phyloP scores from a whole-genome alignment of 2,113 vertebrate species.

The Aegithalos caudatus region DNA sequence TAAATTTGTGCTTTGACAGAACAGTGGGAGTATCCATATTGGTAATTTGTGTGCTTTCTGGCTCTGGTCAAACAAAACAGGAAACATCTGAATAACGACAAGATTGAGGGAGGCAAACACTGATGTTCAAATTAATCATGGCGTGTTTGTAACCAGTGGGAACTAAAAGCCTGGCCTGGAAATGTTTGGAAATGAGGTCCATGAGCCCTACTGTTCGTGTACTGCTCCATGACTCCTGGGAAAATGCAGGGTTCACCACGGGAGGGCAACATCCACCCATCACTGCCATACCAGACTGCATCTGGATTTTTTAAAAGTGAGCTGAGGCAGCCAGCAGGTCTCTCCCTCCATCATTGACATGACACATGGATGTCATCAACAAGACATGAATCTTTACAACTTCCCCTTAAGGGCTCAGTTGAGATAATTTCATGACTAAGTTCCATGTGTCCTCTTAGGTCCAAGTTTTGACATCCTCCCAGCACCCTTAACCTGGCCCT shows the following conservation, averaged over 20 bases:
- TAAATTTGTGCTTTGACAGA: neutral
- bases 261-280: neutral
- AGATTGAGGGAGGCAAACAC: neutral
- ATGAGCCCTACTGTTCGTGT: fast-evolving
- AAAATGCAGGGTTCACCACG: neutral
- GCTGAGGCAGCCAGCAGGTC: neutral
- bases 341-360: neutral
- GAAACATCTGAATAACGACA: neutral
- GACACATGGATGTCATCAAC: fast-evolving
- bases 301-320: fast-evolving
- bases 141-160: neutral
- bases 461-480: neutral
- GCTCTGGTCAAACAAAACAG: neutral
- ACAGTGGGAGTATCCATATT: neutral
- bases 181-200: neutral
- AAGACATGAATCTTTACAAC: neutral
- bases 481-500: neutral
- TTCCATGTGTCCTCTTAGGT: neutral
- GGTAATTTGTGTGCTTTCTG: neutral
- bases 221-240: fast-evolving
- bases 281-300: fast-evolving
- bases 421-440: neutral
- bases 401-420: neutral
- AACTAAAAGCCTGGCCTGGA: neutral
- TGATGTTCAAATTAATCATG: neutral